Conservation (phyloP, 1,140 invertebrate genomes). For the Wiebesia pumilae region DNA sequence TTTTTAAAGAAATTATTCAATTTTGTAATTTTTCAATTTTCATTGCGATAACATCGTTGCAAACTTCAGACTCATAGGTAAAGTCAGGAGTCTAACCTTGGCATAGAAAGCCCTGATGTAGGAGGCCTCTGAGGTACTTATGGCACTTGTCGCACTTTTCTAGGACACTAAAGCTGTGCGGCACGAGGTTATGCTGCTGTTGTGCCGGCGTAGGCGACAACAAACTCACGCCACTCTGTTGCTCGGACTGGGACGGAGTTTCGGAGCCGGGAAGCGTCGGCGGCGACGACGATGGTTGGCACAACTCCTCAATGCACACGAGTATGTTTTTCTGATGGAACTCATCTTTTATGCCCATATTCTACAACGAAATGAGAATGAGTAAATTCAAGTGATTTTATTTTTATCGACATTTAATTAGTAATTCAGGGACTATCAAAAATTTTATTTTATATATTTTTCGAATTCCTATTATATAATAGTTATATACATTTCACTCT, state of each 20-base stretch:
- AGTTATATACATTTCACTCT: no score
- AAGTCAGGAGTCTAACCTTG: constrained; percentile 77
- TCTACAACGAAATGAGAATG: constrained; percentile 74
- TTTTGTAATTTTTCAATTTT: no score
- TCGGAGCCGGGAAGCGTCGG: constrained; percentile 59
- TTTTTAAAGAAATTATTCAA: no score
- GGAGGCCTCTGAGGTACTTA: constrained; percentile 82
- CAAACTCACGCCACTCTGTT: background rate
- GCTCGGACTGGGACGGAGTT: constrained; percentile 13
- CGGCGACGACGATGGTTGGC: constrained; percentile 67
- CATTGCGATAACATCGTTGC: no score
- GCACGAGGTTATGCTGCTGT: constrained; percentile 74
- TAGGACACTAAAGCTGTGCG: constrained; percentile 82
- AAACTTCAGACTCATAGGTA: no score
- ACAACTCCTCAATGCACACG: constrained; percentile 83
- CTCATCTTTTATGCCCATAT: constrained; percentile 86
- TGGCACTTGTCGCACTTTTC: constrained; percentile 86
- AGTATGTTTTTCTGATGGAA: constrained; percentile 85
- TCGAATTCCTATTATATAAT: no score
- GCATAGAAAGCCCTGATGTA: constrained; percentile 85
- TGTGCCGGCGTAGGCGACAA: background rate
- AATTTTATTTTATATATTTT: no score
- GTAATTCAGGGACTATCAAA: background rate
- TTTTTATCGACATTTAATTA: no score
- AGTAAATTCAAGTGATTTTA: no score